Evolutionary conservation across 2,113 vertebrate genomes (phyloP), one percentile per base, ranked within the genome.

Genomic region (Triplophysa rosa): DNA sequence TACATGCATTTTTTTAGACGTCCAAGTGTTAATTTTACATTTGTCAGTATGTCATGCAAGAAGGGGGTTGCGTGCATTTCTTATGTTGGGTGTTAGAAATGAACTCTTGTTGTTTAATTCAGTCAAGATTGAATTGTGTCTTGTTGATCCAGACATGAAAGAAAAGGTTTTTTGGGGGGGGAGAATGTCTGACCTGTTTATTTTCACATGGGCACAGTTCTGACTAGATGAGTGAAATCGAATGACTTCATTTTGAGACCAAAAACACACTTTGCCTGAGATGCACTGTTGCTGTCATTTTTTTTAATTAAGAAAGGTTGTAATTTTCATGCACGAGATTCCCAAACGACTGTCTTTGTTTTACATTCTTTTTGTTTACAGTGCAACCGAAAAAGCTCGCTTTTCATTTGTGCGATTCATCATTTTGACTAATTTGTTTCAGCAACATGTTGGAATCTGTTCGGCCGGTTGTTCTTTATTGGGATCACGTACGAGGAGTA

Each of bases 171-270:
- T 72, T 72, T 42, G 13, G 10, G 45, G 24, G 33, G 11, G 26
- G 37, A 10, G 4, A 23, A 0, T 59, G 6, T 0, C 7, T 58
- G 29, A 21, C 8, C 13, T 58, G 47, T 45, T 67, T 72, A 47
- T 77, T 42, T 67, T 37, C n/a, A 40, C 77, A 67, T 79, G 77
- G 80, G 80, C 47, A 71, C 33, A 85, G 69, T 81, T 74, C 1
- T 77, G 75, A 72, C 13, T 9, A 21, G 5, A 42, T 23, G 8
- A 40, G 56, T 17, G 69, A 72, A 40, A 37, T 19, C 12, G 0
- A 37, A 72, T 40, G 1, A 69, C 23, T 69, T 69, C 29, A 9
- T 14, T 37, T 69, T 12, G 23, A 33, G 26, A 54, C 24, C 47
- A 13, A 54, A 26, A 14, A 70, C 8, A 58, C 13, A 33, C 11